Evolutionary conservation across 2,113 vertebrate species (phyloP), one percentile per base, ranked within the genome.

Genomic region (Megaceryle maxima): DNA sequence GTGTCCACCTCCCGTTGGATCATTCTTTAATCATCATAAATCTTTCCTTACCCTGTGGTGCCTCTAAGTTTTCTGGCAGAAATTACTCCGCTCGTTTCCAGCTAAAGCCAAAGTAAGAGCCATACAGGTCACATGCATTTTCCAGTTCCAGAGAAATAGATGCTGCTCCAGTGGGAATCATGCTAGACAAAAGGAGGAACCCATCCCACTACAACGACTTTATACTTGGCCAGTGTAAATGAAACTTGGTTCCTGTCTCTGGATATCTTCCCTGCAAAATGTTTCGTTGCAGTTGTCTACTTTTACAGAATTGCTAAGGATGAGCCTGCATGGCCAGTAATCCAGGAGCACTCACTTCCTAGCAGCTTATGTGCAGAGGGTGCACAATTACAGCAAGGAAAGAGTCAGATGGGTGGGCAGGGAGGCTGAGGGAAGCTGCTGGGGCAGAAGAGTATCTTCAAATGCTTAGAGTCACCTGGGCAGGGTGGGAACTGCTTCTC

Each of bases 181-280:
- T 11, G 60, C 41, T 81, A 79, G 74, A 97, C 95, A 97, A 97
- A 96, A 94, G 94, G 53, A 96, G 91, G 93, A 97, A 96, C 93
- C 29, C 74, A 82, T 83, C 60, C 87, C 66, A 39, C 48, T 68
- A 80, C 86, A 92, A 43, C 72, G 48, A 48, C 11, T 75, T 83
- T 89, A 39, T 21, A 3, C 0, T 39, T 75, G 39, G 39, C 69
- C 56, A 87, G 1, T 16, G 16, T 59, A 87, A 96, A 91, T 75
- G 8, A 68, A 91, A 31, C 14, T 87, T 3, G 2, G 43, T 91
- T 95, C 94, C 94, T 35, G 57, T 64, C 44, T 64, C 74, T 91
- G 48, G 39, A 5, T 67, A 44, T 72, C 43, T 78, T 82, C 48
- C 56, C n/a, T 64, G 35, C 11, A 75, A 86, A 84, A 59, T 43